phyloP scores from a whole-genome alignment of 2,797 vertebrate species.

The Iguana delicatissima region DNA sequence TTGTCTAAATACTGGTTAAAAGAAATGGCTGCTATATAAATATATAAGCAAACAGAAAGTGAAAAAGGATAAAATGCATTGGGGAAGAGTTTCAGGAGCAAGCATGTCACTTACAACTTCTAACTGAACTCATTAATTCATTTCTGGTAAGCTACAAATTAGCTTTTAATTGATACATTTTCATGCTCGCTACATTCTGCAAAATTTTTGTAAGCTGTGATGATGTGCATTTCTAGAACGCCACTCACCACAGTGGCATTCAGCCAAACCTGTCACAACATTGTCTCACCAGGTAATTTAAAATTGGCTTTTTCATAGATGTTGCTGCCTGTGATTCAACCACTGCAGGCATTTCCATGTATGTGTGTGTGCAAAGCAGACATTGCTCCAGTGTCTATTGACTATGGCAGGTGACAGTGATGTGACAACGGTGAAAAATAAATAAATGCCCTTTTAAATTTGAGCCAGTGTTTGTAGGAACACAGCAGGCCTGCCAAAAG shows the following conservation, averaged over 20 bases:
- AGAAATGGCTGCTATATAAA: not conserved
- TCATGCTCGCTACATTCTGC: not conserved
- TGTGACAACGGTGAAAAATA: not conserved
- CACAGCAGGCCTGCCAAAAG: not conserved
- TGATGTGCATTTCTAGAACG: conserved; percentile 19
- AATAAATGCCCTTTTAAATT: not conserved
- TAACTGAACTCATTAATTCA: conserved; percentile 9
- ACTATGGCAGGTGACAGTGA: not conserved
- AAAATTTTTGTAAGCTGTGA: conserved; percentile 13
- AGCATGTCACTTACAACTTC: not conserved
- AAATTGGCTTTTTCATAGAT: not conserved
- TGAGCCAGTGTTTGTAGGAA: not conserved
- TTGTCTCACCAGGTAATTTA: conserved; percentile 25
- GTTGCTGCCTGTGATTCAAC: not conserved
- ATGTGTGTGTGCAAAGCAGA: too few species aligned
- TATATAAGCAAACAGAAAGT: not conserved
- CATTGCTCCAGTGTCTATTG: not conserved
- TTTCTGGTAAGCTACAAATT: conserved; percentile 22
- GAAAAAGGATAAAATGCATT: not conserved
- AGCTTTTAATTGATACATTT: not conserved
- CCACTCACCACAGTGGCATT: too few species aligned
- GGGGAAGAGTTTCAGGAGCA: too few species aligned
- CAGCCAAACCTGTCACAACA: conserved; percentile 5
- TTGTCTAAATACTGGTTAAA: too few species aligned
- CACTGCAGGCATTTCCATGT: not conserved